Evolutionary conservation across 2,113 vertebrate species (phyloP).

Genomic region (Cranoglanis bouderius): DNA sequence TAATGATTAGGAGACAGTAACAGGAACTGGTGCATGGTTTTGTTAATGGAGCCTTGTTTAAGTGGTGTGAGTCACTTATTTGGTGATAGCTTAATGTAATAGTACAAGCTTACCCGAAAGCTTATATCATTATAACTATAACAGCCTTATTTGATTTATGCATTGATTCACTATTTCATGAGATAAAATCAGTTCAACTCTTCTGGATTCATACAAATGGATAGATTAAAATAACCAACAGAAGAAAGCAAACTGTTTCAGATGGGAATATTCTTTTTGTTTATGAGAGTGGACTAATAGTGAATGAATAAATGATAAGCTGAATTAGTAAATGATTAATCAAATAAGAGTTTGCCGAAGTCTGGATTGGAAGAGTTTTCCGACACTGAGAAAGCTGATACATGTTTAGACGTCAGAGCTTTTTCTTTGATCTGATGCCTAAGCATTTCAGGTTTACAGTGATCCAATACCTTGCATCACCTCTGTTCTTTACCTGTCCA

Average conservation of each 20-base stretch:
- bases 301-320: neutral
- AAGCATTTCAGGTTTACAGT: neutral
- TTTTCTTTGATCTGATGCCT: neutral
- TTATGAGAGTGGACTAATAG: neutral
- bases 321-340: neutral
- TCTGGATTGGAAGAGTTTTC: neutral
- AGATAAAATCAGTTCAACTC: neutral
- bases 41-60: neutral
- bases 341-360: neutral
- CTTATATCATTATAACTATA: neutral
- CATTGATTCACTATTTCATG: neutral
- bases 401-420: neutral
- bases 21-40: neutral
- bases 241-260: neutral
- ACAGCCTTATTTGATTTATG: neutral
- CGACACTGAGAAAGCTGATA: neutral
- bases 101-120: neutral
- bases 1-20: slow-evolving; percentile 3
- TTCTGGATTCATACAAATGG: slow-evolving; percentile 2
- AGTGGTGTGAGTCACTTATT: neutral
- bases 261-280: neutral
- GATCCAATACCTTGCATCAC: neutral
- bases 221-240: neutral
- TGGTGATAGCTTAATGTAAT: neutral
- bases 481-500: neutral